Conservation (phyloP, 2,113 vertebrate genomes). For the Hippopotamus amphibius region DNA sequence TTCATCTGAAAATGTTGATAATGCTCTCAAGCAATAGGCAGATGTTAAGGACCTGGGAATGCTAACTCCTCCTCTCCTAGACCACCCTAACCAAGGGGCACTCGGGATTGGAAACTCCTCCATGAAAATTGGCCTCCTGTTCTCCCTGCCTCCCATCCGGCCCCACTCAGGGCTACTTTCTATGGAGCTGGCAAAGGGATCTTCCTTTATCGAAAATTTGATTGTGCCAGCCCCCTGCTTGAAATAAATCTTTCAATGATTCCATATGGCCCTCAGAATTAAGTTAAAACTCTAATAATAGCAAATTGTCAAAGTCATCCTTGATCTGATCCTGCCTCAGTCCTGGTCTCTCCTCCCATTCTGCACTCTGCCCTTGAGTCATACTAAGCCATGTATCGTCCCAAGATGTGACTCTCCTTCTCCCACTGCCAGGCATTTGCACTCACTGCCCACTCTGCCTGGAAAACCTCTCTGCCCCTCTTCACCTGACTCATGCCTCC, state of each 20-base stretch:
- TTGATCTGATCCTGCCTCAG: not conserved
- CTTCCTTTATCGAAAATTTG: not conserved
- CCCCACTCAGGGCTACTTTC: not conserved
- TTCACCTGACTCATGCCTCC: not conserved
- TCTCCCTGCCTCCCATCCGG: not conserved
- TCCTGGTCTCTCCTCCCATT: not conserved
- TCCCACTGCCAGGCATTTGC: not conserved
- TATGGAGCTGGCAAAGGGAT: not conserved
- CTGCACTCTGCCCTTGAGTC: not conserved
- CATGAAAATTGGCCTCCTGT: not conserved
- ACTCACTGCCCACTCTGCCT: not conserved
- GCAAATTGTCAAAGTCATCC: not conserved
- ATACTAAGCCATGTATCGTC: not conserved
- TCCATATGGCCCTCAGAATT: not conserved
- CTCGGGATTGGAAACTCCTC: not conserved
- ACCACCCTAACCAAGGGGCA: not conserved
- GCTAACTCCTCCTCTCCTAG: not conserved
- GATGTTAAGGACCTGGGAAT: not conserved
- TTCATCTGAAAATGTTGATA: conserved; percentile 44
- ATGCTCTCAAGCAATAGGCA: not conserved
- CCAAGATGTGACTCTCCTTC: not conserved
- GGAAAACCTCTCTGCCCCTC: not conserved
- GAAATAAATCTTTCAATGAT: not conserved
- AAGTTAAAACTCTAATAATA: not conserved
- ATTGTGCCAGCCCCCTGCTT: not conserved